Conservation (phyloP, 2,113 vertebrate species). For the Clinocottus analis region DNA sequence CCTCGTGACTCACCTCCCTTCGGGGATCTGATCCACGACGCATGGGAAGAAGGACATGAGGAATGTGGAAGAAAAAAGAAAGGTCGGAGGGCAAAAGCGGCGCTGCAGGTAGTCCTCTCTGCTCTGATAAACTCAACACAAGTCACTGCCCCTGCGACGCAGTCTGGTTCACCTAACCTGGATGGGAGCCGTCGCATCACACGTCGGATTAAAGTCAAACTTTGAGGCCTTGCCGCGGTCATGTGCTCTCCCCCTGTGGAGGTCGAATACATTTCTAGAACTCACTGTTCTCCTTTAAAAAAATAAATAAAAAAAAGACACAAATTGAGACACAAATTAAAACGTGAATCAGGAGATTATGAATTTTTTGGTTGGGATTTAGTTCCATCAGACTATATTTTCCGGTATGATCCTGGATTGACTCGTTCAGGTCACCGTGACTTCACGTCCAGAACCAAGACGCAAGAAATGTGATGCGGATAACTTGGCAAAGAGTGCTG, state of each 20-base stretch:
- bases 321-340: not conserved
- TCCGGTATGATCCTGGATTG: not conserved
- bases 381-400: slow-evolving; percentile 2
- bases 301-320: no score
- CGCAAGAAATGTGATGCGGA: not conserved
- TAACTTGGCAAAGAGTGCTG: not conserved
- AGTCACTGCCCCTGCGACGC: not conserved
- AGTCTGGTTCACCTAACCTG: not conserved
- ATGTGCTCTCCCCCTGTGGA: slow-evolving; percentile 15
- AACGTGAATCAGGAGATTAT: slow-evolving; percentile 16
- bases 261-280: not conserved
- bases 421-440: not conserved
- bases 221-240: not conserved
- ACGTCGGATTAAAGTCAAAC: not conserved
- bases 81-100: slow-evolving; percentile 50
- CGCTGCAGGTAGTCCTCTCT: slow-evolving; percentile 21
- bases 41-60: slow-evolving; percentile 26
- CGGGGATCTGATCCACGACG: slow-evolving; percentile 12
- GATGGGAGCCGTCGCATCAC: not conserved
- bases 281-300: not conserved
- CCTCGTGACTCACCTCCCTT: slow-evolving; percentile 43
- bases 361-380: not conserved
- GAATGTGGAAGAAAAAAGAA: slow-evolving; percentile 45
- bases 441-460: not conserved
- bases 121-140: slow-evolving; percentile 37